These are phyloP conservation scores for Diadromus collaris DNA, from an alignment of 2,888 invertebrate genomes.

Conservation along the genomic window DNA sequence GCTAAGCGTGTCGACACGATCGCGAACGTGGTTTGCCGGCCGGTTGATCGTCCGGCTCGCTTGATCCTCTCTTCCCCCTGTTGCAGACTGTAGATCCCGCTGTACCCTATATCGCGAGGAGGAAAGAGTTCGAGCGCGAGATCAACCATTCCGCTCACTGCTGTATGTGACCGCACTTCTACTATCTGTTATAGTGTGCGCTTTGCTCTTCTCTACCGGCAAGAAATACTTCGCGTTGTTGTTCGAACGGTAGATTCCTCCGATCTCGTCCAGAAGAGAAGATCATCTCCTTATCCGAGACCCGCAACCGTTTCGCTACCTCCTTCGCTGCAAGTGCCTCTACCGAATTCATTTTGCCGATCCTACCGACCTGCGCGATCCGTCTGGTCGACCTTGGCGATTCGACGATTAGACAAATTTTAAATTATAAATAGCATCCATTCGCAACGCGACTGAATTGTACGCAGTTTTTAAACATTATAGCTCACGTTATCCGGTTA, in stretches of 20 bases:
- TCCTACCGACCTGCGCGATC: neutral
- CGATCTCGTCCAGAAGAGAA: constrained; percentile 31
- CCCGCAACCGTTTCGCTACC: constrained; percentile 50
- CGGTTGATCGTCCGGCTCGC: constrained; percentile 49
- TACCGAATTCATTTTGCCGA: neutral
- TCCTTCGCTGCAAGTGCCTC: constrained; percentile 3
- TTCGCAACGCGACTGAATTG: neutral
- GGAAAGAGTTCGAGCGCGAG: constrained; percentile 41
- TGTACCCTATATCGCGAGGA: constrained; percentile 25
- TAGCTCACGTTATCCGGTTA: constrained; percentile 76
- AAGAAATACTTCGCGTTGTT: constrained; percentile 8
- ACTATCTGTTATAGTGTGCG: neutral
- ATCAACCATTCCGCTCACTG: constrained; percentile 8
- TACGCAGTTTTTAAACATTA: constrained; percentile 54
- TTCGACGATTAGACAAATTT: neutral
- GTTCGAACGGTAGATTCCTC: constrained; percentile 26
- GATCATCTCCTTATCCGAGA: constrained; percentile 57
- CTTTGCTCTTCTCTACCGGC: neutral
- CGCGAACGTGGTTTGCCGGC: constrained; percentile 55
- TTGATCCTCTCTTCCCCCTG: constrained; percentile 44
- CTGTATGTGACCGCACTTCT: neutral
- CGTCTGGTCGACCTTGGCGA: neutral
- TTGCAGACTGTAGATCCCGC: neutral
- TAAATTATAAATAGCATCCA: neutral
- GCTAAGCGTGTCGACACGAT: constrained; percentile 76